Evolutionary conservation across 2,888 invertebrate species (phyloP), one percentile per base, ranked within the genome.

Genomic region (Philereme vetulata): DNA sequence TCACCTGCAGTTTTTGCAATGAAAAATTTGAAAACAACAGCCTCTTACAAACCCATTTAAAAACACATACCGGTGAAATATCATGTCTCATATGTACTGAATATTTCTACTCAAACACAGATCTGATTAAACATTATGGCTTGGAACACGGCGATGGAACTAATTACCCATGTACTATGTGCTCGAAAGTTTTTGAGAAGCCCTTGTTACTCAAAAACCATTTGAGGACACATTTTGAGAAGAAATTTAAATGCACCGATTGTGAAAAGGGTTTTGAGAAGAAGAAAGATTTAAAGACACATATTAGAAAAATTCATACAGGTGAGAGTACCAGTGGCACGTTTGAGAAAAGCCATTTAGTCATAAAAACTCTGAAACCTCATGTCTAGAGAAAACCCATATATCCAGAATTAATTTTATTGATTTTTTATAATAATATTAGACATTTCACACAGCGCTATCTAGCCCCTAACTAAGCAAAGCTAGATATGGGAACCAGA

Each of bases 281-380:
- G 6, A 89, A 87, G 36, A 89, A 88, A 64, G 87, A 88, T 0
- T 64, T 90, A 0, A 89, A 86, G n/a, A 89, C 90, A 61, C 90
- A 90, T 11, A 75, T 90, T 21, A 21, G 21, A 71, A 88, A 88
- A 71, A 84, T 78, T 0, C 91, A 91, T 21, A 86, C 91, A 0
- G 90, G 90, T 0, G 90, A 91, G 59, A 78, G 78, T 3, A 91
- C 90, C 2, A 21, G 21, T 21, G 21, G 1, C 21, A 21, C 21
- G 21, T 21, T 21, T 2, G 2, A 21, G 21, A 21, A 21, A 21
- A 21, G 21, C 2, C 21, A 21, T 21, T 21, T 21, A 2, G 21
- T 21, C 21, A 21, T 21, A 21, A 21, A 21, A 21, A 21, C 21
- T 21, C 21, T 21, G 21, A 21, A 21, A 21, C 2, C 21, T 21